phyloP scores from a whole-genome alignment of 2,888 invertebrate genomes.

The Hypena proboscidalis region DNA sequence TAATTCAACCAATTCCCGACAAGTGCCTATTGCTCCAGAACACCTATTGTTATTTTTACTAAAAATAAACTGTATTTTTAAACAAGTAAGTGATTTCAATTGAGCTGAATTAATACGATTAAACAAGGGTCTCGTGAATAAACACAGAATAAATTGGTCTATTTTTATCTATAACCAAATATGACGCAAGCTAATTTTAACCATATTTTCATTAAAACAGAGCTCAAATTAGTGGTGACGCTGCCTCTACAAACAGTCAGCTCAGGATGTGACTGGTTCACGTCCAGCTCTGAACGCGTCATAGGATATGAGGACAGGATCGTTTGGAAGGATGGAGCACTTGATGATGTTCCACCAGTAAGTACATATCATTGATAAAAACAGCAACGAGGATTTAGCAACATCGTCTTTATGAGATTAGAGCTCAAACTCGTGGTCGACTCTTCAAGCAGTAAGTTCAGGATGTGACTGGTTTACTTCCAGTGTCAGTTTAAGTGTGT shows the following conservation, averaged over 20 bases:
- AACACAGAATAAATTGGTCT: too few relatives aligned
- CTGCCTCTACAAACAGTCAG: conserved; percentile 85
- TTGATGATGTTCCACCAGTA: conserved; percentile 57
- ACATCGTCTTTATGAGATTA: conserved; percentile 56
- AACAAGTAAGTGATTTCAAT: too few relatives aligned
- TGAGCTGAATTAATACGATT: too few relatives aligned
- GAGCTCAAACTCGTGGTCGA: conserved; percentile 77
- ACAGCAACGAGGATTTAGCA: too few relatives aligned
- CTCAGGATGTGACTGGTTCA: conserved; percentile 91
- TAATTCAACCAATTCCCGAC: too few relatives aligned
- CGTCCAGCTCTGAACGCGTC: conserved; percentile 83
- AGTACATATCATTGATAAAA: too few relatives aligned
- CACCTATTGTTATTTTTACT: too few relatives aligned
- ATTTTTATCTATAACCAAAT: too few relatives aligned
- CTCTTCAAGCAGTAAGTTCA: conserved; percentile 85
- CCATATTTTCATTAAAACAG: conserved; percentile 58
- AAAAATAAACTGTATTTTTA: too few relatives aligned
- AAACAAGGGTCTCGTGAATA: too few relatives aligned
- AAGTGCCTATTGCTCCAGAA: too few relatives aligned
- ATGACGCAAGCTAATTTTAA: conserved; percentile 1
- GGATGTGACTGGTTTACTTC: conserved; percentile 91
- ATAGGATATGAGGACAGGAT: conserved; percentile 89
- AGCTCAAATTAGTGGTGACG: conserved; percentile 71
- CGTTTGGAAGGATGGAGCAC: conserved; percentile 87
- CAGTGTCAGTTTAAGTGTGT: conserved; percentile 86